Evolutionary conservation across 2,888 invertebrate species (phyloP).

Genomic region (Polylopha cassiicola): DNA sequence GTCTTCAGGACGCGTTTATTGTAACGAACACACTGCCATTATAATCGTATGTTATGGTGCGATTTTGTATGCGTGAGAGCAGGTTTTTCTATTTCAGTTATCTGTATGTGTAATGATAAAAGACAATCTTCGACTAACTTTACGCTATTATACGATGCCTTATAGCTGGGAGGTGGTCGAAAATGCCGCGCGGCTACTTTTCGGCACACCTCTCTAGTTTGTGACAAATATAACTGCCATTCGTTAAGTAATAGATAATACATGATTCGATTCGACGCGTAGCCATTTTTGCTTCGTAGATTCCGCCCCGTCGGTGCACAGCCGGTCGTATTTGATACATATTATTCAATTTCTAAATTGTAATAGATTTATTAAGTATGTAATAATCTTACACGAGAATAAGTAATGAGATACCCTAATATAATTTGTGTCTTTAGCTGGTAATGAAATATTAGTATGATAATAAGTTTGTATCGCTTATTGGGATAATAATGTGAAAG

Average conservation of each 20-base stretch:
- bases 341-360: conserved; percentile 74
- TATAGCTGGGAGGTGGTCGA: conserved; percentile 47
- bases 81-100: conserved; percentile 36
- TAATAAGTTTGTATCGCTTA: conserved; percentile 71
- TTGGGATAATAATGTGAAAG: conserved; percentile 40
- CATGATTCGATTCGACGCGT: conserved; percentile 48
- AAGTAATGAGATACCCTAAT: conserved; percentile 68
- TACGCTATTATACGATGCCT: conserved; percentile 63
- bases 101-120: conserved; percentile 35
- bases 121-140: conserved; percentile 29
- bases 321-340: conserved; percentile 73
- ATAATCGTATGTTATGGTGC: conserved; percentile 56
- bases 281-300: conserved; percentile 62
- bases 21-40: conserved; percentile 72
- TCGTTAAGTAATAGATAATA: conserved; percentile 68
- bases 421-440: conserved; percentile 76
- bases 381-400: conserved; percentile 71
- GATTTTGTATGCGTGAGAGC: conserved; percentile 50
- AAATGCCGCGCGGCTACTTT: conserved; percentile 12
- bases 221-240: conserved; percentile 73
- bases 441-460: conserved; percentile 69
- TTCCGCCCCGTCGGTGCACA: conserved; percentile 69
- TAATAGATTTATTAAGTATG: conserved; percentile 73
- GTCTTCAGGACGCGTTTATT: conserved; percentile 46
- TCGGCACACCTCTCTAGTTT: conserved; percentile 44